Conservation (phyloP, 2,113 vertebrate species). For the Baryphthengus martii region DNA sequence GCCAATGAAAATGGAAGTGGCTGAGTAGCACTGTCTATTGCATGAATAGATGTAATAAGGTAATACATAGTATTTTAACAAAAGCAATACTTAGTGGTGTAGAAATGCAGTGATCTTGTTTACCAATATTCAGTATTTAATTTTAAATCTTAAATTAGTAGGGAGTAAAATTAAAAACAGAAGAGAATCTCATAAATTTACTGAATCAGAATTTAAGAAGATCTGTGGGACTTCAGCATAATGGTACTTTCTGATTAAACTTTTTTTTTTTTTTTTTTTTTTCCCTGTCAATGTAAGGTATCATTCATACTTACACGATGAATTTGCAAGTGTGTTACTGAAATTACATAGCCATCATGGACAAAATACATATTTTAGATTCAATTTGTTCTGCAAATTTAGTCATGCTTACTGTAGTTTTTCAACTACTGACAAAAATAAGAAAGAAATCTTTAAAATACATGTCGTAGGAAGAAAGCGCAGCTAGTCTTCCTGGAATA, state of each 20-base stretch:
- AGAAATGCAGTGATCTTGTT: neutral
- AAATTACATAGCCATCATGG: accelerated
- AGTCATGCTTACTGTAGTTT: neutral
- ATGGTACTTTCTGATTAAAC: neutral
- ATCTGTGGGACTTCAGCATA: neutral
- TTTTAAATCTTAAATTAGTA: neutral
- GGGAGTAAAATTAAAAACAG: neutral
- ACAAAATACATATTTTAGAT: neutral
- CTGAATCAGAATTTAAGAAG: neutral
- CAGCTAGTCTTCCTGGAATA: neutral
- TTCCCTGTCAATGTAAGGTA: neutral
- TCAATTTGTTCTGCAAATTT: neutral
- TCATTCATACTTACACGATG: neutral
- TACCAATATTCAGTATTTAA: neutral
- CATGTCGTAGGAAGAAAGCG: neutral
- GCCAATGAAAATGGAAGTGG: neutral
- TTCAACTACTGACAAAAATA: neutral
- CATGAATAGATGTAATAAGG: neutral
- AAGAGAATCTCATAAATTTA: neutral
- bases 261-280: neutral
- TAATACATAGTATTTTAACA: neutral
- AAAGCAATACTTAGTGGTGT: neutral
- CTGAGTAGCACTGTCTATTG: neutral
- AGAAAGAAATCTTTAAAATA: neutral
- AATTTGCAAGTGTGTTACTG: neutral